Percentiles rank a stretch among this genome's conserved stretches.
These are phyloP conservation scores for Himalopsyche kuldschensis DNA, from an alignment of 2,888 invertebrate genomes.

Conservation along the genomic window DNA sequence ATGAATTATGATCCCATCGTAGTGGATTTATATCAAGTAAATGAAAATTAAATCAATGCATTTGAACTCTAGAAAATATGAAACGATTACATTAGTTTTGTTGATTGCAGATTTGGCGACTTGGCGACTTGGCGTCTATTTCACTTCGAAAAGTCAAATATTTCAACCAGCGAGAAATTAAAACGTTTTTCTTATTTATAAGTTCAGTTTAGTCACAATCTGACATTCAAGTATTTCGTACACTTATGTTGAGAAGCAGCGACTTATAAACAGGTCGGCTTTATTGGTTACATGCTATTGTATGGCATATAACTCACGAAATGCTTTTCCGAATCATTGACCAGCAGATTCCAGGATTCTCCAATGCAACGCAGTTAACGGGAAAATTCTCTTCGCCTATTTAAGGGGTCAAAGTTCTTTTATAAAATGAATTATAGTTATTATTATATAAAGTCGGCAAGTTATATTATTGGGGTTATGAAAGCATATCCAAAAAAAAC, in stretches of 20 bases:
- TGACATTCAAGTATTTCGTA: too few relatives aligned
- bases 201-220: too few relatives aligned
- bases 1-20: too few relatives aligned
- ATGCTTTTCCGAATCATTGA: background rate
- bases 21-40: too few relatives aligned
- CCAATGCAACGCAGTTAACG: background rate
- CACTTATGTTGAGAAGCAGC: background rate
- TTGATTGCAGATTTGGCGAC: too few relatives aligned
- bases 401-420: background rate
- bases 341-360: background rate
- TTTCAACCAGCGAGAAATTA: too few relatives aligned
- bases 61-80: too few relatives aligned
- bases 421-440: background rate
- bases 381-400: background rate
- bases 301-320: background rate
- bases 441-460: background rate
- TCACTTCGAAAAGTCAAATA: too few relatives aligned
- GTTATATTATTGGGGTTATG: background rate
- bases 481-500: background rate
- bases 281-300: background rate
- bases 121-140: too few relatives aligned
- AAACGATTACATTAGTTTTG: too few relatives aligned
- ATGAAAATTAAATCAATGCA: too few relatives aligned
- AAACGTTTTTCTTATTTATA: too few relatives aligned
- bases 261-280: background rate